Percentiles rank a stretch among this genome's conserved stretches.
These are phyloP conservation scores for Falco biarmicus DNA, from an alignment of 2,797 vertebrate species.

Conservation along the genomic window DNA sequence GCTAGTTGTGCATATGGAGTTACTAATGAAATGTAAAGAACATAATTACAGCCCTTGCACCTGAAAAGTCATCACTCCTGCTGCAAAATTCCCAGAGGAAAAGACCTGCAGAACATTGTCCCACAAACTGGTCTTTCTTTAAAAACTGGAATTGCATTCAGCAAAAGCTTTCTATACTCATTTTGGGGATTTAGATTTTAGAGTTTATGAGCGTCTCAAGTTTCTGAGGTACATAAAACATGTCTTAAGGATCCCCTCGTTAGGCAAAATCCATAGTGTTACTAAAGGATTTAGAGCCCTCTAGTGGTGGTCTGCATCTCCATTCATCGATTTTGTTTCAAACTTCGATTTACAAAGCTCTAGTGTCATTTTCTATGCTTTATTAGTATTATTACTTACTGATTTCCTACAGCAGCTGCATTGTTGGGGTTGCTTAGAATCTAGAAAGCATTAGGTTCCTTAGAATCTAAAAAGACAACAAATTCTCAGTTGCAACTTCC, in stretches of 20 bases:
- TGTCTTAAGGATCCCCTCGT: neutral
- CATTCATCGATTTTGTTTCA: neutral
- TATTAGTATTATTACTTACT: neutral
- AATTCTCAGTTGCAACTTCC: neutral
- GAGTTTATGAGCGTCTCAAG: neutral
- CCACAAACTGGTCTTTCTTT: neutral
- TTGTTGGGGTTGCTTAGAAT: neutral
- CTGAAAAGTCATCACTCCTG: neutral
- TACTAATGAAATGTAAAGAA: neutral
- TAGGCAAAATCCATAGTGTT: neutral
- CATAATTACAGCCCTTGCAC: neutral
- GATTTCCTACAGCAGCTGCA: neutral
- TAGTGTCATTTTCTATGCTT: neutral
- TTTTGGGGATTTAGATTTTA: neutral
- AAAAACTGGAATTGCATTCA: neutral
- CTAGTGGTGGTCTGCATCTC: slow-evolving; percentile 40
- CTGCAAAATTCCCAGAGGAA: neutral
- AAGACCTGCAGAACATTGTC: neutral
- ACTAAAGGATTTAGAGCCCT: slow-evolving; percentile 42
- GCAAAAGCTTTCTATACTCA: neutral
- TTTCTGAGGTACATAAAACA: neutral
- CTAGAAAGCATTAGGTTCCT: neutral
- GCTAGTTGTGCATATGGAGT: neutral
- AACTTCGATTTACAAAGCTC: neutral
- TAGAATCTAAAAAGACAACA: neutral